Conservation (phyloP, 2,797 vertebrate species). For the Halcyon smyrnensis region DNA sequence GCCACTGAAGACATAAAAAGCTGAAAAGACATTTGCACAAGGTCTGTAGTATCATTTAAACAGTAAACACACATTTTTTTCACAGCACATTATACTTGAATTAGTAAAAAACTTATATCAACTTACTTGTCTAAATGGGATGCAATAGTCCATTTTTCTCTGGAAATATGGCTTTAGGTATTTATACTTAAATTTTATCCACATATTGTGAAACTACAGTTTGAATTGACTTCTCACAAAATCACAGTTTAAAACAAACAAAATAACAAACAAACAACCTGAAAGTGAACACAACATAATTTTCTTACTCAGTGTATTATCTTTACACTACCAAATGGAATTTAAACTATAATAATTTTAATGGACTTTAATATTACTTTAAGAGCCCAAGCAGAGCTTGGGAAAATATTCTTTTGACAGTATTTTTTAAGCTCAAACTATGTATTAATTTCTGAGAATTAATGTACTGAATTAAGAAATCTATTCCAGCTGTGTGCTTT, state of each 20-base stretch:
- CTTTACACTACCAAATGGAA: not conserved
- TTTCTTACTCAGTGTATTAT: not conserved
- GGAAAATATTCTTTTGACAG: not conserved
- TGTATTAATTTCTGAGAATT: not conserved
- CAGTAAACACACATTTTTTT: not conserved
- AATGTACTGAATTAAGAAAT: not conserved
- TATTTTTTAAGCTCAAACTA: not conserved
- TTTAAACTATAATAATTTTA: not conserved
- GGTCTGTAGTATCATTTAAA: not conserved
- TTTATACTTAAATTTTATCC: not conserved
- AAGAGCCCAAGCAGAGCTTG: not conserved
- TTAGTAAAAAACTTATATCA: not conserved
- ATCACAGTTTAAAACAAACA: not conserved
- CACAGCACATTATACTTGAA: not conserved
- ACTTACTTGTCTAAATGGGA: not conserved
- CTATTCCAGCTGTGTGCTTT: not conserved
- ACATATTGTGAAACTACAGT: not conserved
- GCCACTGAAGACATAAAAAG: not conserved
- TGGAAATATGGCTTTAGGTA: not conserved
- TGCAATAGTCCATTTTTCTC: not conserved
- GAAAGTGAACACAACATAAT: not conserved
- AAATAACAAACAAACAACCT: not conserved
- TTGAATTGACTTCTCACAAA: not conserved
- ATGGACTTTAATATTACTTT: not conserved
- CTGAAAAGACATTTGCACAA: not conserved